Conservation (phyloP, 2,888 invertebrate species). For the Sesia bembeciformis region DNA sequence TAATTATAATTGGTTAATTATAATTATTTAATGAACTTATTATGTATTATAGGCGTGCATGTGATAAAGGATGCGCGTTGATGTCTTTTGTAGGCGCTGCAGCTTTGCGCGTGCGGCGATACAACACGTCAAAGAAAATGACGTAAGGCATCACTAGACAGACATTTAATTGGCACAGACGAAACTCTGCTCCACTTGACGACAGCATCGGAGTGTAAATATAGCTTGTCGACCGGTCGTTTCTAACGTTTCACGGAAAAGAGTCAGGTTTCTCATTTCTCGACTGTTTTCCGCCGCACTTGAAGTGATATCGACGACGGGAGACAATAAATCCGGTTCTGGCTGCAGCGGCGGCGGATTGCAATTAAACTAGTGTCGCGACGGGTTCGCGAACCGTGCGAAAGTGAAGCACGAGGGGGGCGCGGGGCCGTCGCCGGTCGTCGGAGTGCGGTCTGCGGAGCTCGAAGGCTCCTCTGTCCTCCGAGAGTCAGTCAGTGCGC, state of each 20-base stretch:
- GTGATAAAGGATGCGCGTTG: conserved; percentile 32
- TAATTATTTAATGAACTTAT: no score
- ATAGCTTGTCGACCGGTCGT: background rate
- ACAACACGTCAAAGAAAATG: background rate
- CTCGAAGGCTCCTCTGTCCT: conserved; percentile 4
- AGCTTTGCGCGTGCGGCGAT: background rate
- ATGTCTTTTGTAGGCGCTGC: conserved; percentile 44
- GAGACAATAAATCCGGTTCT: conserved; percentile 69
- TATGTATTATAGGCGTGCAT: background rate
- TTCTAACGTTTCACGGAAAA: conserved; percentile 1
- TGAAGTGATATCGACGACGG: conserved; percentile 47
- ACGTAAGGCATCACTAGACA: background rate
- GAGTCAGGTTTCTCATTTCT: background rate
- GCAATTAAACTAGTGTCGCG: conserved; percentile 73
- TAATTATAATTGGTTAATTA: no score
- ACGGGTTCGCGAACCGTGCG: conserved; percentile 63
- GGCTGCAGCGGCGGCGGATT: conserved; percentile 27
- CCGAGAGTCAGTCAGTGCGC: conserved; percentile 48
- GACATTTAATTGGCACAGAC: background rate
- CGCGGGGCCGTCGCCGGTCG: conserved; percentile 8
- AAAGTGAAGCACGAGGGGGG: conserved; percentile 57
- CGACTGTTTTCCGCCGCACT: conserved; percentile 32
- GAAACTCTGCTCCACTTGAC: background rate
- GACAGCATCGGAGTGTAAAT: background rate
- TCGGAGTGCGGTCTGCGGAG: conserved; percentile 5